Base-by-base conservation (phyloP, 2,797 vertebrate genomes). In the Myotis vivesi region DNA sequence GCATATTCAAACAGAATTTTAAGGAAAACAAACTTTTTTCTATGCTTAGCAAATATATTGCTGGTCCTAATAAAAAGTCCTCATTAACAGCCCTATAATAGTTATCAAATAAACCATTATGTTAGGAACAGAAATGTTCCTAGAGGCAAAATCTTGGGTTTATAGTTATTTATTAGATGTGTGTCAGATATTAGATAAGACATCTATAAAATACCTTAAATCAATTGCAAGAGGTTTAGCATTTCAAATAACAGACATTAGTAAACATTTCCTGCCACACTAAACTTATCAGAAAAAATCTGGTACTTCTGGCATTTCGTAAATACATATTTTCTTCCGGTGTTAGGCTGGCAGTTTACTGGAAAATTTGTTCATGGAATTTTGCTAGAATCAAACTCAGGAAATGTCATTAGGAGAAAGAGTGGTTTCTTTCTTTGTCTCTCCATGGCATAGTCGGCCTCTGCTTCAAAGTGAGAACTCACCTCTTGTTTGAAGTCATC, bases 401-500 rank as follows among this genome's bases (percentile, higher is more conserved):
- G 7, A 8, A 4, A 16, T 71, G 1, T 51, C 17, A n/a, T 3
- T 33, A 68, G 46, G 30, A 76, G 53, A 85, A 95, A 62, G 6
- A 19, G 69, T 72, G 25, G n/a, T 19, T 89, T 95, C 51, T 55
- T 12, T 1, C 51, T 55, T 12, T 1, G 6, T 64, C 2, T 89
- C 71, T 89, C 57, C 16, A 69, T 25, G 64, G 25, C 8, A 46
- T 64, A 0, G 0, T 1, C 11, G 16, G 10, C 10, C 2, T 46
- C 19, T 62, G 75, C 20, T 12, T 25, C 4, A 79, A 20, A 9
- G 3, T 25, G 76, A 87, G n/a, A 94, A 96, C 97, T 96, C 89
- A 98, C 98, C 16, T 68, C 72, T 88, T 98, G 94, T 82, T 84
- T 96, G 73, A 96, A 88, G 94, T 97, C 91, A n/a, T 91, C 7